A percentile compares a stretch with the other conserved stretches of the same genome.
Conservation (phyloP, 2,797 vertebrate species). For the Acestrorhynchus altus region DNA sequence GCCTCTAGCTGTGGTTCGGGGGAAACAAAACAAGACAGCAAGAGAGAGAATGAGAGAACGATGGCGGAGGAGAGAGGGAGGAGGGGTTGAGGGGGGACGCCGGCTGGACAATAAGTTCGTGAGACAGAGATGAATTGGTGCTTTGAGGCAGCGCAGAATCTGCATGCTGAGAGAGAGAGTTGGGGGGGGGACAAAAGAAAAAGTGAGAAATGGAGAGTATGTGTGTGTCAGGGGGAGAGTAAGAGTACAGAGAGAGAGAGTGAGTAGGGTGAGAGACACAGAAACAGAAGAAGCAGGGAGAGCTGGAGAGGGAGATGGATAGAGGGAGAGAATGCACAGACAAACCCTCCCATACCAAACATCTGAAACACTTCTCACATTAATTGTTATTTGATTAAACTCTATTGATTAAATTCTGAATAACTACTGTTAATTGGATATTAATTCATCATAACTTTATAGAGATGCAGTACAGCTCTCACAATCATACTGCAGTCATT, state of each 20-base stretch:
- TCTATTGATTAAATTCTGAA: too few species aligned
- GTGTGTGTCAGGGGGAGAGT: neutral
- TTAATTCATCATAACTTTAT: too few species aligned
- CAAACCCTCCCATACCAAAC: too few species aligned
- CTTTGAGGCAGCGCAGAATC: neutral
- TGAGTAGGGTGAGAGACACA: neutral
- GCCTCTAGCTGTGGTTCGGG: neutral
- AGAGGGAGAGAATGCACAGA: neutral
- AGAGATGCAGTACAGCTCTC: too few species aligned
- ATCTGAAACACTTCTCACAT: too few species aligned
- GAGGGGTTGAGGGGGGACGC: neutral
- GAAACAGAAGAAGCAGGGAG: neutral
- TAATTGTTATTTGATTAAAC: too few species aligned
- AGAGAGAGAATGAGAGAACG: neutral
- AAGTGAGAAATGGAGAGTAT: too few species aligned
- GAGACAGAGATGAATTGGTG: slow-evolving; percentile 7
- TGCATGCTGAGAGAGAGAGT: neutral
- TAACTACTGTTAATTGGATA: too few species aligned
- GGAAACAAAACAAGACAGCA: slow-evolving; percentile 30
- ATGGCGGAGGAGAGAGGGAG: neutral
- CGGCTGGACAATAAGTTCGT: neutral
- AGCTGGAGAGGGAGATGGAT: neutral
- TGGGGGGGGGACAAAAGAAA: too few species aligned
- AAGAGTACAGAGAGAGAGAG: neutral
- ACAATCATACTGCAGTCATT: too few species aligned